Percentiles rank a stretch among this genome's conserved stretches.
These are phyloP conservation scores for Anhinga anhinga DNA, from an alignment of 2,113 vertebrate genomes.

Conservation along the genomic window DNA sequence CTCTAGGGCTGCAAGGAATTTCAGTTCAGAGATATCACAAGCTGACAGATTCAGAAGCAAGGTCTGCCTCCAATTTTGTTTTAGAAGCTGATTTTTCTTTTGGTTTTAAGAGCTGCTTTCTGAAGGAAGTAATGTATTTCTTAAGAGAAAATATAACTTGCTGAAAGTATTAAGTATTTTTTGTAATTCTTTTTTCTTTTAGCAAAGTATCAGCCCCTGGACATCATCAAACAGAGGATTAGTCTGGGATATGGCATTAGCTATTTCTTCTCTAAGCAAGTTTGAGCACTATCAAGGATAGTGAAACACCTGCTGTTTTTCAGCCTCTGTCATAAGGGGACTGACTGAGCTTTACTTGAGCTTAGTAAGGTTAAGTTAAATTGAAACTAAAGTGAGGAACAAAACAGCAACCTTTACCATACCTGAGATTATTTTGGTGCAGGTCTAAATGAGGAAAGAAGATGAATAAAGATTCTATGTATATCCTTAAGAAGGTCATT, in stretches of 20 bases:
- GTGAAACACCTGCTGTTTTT: not conserved
- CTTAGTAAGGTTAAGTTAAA: not conserved
- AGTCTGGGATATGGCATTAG: not conserved
- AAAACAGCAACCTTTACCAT: not conserved
- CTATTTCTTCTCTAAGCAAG: not conserved
- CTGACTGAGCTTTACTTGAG: not conserved
- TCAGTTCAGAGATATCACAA: not conserved
- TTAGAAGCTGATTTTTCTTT: not conserved
- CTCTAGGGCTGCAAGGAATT: not conserved
- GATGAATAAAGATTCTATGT: not conserved
- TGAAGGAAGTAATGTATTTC: not conserved
- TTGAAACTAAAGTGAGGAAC: not conserved
- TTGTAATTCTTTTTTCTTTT: not conserved
- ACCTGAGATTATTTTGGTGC: not conserved
- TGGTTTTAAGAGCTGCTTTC: not conserved
- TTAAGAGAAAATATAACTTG: not conserved
- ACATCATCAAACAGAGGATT: not conserved
- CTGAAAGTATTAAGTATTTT: not conserved
- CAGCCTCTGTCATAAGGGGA: not conserved
- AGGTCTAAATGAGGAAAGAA: not conserved
- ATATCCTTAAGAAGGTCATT: not conserved
- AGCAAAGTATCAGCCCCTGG: not conserved
- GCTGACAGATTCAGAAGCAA: not conserved
- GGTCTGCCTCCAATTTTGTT: not conserved
- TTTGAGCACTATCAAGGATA: not conserved